These are phyloP conservation scores for Stegodyphus mimosarum DNA, from an alignment of 1,140 invertebrate genomes.

Conservation along the genomic window DNA sequence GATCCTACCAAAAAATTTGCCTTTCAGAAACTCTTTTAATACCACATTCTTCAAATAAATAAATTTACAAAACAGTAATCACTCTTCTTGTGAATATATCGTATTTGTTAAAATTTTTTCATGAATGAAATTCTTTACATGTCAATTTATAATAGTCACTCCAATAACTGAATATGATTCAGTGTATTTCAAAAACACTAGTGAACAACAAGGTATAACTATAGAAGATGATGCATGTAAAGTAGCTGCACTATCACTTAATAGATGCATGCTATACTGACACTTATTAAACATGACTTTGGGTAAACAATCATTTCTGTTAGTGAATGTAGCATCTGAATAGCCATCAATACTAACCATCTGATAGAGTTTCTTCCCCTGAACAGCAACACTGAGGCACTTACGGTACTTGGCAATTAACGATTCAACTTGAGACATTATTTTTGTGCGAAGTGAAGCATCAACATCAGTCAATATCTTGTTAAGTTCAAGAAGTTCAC, in stretches of 20 bases:
- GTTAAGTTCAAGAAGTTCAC: slow-evolving; percentile 36
- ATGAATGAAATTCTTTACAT: no score
- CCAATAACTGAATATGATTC: no score
- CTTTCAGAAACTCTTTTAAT: no score
- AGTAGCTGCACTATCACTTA: background rate
- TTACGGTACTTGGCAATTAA: slow-evolving; percentile 59
- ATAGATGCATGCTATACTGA: background rate
- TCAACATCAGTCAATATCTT: slow-evolving; percentile 48
- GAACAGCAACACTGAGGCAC: slow-evolving; percentile 52
- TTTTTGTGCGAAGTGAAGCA: slow-evolving; percentile 54
- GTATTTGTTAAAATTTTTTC: no score
- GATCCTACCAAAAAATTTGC: no score
- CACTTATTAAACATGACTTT: background rate
- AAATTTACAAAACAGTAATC: no score
- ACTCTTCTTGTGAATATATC: no score
- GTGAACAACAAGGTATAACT: no score
- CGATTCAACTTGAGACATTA: slow-evolving; percentile 55
- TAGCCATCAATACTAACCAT: slow-evolving; percentile 43
- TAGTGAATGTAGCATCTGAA: background rate
- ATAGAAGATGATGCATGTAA: background rate
- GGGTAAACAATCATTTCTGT: background rate
- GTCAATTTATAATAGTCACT: no score
- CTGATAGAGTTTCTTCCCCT: slow-evolving; percentile 51
- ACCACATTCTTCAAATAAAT: no score
- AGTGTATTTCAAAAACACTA: no score